phyloP scores from a whole-genome alignment of 2,113 vertebrate species.

The Eptesicus fuscus region DNA sequence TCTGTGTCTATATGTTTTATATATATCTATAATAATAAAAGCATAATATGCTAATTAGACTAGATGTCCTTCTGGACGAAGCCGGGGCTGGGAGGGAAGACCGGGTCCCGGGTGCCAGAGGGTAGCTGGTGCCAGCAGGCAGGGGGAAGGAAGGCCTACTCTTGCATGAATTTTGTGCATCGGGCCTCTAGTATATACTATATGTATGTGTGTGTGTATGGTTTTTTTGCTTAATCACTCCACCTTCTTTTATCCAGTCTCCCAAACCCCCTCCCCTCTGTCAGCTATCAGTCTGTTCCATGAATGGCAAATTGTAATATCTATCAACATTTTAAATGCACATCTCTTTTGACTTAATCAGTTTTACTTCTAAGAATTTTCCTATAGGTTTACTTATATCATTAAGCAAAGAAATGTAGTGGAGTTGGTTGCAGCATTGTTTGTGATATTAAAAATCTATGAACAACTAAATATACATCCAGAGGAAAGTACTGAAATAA shows the following conservation, averaged over 20 bases:
- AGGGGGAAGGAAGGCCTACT: too few species aligned
- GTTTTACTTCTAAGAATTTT: conserved; percentile 19
- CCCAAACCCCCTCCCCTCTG: background rate
- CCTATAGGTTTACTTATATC: background rate
- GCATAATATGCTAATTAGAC: too few species aligned
- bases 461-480: background rate
- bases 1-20: too few species aligned
- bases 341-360: background rate
- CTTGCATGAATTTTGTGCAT: too few species aligned
- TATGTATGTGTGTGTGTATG: background rate
- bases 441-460: background rate
- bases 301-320: background rate
- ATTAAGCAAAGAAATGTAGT: background rate
- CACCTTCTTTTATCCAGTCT: background rate
- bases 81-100: too few species aligned
- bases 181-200: too few species aligned
- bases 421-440: background rate
- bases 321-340: background rate
- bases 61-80: too few species aligned
- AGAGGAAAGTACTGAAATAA: conserved; percentile 9
- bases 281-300: background rate
- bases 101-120: too few species aligned
- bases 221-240: background rate
- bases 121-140: too few species aligned
- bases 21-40: too few species aligned